Evolutionary conservation across 2,888 invertebrate genomes (phyloP).

Genomic region (Cosmia trapezina): DNA sequence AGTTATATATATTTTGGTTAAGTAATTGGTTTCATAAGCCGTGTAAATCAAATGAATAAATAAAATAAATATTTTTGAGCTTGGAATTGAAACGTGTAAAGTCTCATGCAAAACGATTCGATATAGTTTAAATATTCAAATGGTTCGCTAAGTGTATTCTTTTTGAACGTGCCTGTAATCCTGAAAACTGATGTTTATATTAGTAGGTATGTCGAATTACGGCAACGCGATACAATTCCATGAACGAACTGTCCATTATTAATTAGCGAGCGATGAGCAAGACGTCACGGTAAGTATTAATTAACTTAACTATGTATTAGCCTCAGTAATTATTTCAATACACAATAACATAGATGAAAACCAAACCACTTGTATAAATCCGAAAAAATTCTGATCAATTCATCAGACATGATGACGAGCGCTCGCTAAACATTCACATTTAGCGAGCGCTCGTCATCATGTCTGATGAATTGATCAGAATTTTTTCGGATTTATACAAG

Average conservation of each 20-base stretch:
- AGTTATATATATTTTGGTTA: too few relatives aligned
- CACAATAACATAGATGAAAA: background rate
- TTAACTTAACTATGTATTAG: background rate
- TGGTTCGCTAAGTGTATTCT: background rate
- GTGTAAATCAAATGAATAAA: too few relatives aligned
- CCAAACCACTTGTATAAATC: background rate
- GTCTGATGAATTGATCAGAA: constrained; percentile 5
- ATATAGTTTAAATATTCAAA: background rate
- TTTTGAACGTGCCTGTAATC: background rate
- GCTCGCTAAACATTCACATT: background rate
- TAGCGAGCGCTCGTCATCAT: background rate
- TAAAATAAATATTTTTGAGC: too few relatives aligned
- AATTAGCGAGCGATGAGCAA: constrained; percentile 7
- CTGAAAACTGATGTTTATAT: background rate
- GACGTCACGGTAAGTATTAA: constrained; percentile 10
- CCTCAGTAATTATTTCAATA: background rate
- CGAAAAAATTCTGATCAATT: constrained; percentile 3
- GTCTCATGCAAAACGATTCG: background rate
- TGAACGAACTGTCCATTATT: constrained; percentile 16
- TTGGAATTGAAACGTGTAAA: background rate
- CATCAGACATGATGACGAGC: background rate
- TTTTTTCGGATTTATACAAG: background rate
- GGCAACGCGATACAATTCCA: constrained; percentile 9
- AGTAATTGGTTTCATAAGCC: too few relatives aligned
- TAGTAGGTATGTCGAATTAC: background rate